These are phyloP conservation scores for Ursus arctos DNA, from an alignment of 2,113 vertebrate genomes.

Conservation along the genomic window DNA sequence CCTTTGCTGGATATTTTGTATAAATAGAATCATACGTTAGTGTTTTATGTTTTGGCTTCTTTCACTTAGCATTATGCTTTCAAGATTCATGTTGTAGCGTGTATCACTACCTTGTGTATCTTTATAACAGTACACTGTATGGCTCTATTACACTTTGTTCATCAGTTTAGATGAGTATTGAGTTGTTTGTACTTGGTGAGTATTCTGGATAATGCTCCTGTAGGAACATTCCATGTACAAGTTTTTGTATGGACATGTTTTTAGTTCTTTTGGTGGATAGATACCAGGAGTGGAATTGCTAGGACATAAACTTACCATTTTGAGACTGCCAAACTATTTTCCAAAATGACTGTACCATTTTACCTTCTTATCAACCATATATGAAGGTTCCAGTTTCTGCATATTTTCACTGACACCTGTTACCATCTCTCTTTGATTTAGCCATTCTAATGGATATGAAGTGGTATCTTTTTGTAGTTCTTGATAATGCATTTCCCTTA, in stretches of 20 bases:
- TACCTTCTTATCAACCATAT: neutral
- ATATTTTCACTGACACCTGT: neutral
- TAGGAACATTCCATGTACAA: neutral
- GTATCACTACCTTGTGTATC: neutral
- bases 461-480: neutral
- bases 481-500: neutral
- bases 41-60: neutral
- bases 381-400: neutral
- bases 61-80: neutral
- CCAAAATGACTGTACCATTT: neutral
- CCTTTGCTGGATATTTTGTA: neutral
- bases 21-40: neutral
- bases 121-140: neutral
- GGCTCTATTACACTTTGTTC: neutral
- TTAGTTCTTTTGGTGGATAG: neutral
- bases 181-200: neutral
- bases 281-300: neutral
- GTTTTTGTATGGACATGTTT: neutral
- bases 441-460: neutral
- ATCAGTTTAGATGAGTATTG: neutral
- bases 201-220: neutral
- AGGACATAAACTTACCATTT: neutral
- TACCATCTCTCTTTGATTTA: neutral
- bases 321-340: neutral
- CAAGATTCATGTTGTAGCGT: neutral